A percentile compares a stretch with the other conserved stretches of the same genome.
These are phyloP conservation scores for Adineta ricciae DNA, from an alignment of 2,888 invertebrate species.

Conservation along the genomic window DNA sequence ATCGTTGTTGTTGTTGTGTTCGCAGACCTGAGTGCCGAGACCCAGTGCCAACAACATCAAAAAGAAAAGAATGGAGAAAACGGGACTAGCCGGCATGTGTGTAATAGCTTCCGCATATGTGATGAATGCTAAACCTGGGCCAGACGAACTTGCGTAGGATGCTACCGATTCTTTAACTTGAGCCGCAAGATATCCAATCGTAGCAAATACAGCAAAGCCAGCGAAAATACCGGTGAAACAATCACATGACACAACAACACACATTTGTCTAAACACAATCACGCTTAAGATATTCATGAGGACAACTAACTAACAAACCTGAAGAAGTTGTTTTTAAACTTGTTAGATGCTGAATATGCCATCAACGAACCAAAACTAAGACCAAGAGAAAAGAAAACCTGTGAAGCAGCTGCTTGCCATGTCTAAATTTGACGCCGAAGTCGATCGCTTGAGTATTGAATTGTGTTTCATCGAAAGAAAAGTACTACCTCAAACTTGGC, in stretches of 20 bases:
- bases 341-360: background rate
- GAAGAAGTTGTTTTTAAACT: background rate
- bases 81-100: background rate
- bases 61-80: background rate
- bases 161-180: background rate
- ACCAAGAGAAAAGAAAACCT: background rate
- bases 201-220: background rate
- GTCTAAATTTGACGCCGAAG: background rate
- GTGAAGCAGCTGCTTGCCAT: constrained; percentile 2
- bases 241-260: background rate
- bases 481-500: background rate
- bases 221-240: background rate
- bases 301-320: background rate
- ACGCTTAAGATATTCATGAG: no score
- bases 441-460: background rate
- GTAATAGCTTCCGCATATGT: background rate
- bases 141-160: background rate
- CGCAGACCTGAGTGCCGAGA: background rate
- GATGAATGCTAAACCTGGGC: background rate
- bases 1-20: no score
- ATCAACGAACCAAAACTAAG: background rate
- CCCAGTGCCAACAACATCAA: background rate
- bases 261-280: background rate
- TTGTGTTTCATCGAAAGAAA: no score
- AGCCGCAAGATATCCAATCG: background rate